Base-by-base conservation (phyloP, 1,140 invertebrate genomes). In the Drosophila chauvacae region DNA sequence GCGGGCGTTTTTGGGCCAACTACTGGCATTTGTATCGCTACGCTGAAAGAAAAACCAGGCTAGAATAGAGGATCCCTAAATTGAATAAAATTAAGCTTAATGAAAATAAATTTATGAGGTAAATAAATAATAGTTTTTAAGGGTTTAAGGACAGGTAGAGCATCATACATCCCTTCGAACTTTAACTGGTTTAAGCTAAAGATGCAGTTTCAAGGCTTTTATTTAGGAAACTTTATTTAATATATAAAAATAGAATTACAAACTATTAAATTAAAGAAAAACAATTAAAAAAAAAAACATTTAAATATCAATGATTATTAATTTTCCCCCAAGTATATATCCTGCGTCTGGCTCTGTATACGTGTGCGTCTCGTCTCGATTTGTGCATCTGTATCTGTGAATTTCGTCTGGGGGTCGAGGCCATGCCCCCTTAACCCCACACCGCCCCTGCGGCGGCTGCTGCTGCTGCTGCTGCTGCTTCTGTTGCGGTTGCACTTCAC, bases 401-500 rank as follows among this genome's bases (percentile, higher is more conserved):
- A 30, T 35, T 45, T 57, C 37, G 69, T 81, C 56, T 61, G 48
- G 33, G 48, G 55, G 63, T 68, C 63, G 48, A 77, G 63, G 74
- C 62, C 63, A 76, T 28, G 56, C 53, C 35, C 18, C 33, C 37
- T 10, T 2, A 5, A 7, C 4, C n/a, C 23, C 11, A 4, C 18
- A 35, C 62, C 35, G 2, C 39, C 65, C 39, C 20, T 61, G 23
- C 42, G 26, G 53, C 47, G 39, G 62, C 62, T 69, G 64, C 58
- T 76, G 63, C 60, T 83, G n/a, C n/a, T 59, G 26, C 26, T 28
- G 28, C 28, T 30, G 7, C 28, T 28, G 30, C 30, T 30, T 1
- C 63, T 62, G 33, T 53, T 80, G 79, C 66, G 82, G 82, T 64
- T 86, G 71, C 66, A 78, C 76, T 64, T 78, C 66, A 86, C 79